A percentile compares a stretch with the other conserved stretches of the same genome.
Conservation (phyloP, 2,113 vertebrate species). For the Tragelaphus strepsiceros region DNA sequence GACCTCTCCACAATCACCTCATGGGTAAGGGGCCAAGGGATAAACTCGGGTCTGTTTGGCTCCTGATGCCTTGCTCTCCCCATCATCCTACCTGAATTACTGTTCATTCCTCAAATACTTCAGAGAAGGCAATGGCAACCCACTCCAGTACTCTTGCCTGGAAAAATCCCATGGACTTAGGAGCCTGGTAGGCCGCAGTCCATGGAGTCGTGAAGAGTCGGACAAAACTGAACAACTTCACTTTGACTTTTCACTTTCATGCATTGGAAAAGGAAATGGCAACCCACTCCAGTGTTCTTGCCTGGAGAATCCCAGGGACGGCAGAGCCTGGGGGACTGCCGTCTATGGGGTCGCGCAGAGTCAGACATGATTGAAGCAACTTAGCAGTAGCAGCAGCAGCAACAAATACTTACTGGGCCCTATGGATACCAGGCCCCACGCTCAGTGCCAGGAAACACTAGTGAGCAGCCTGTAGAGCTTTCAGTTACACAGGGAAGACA, state of each 20-base stretch:
- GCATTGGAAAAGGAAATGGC: no score
- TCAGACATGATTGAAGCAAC: fast-evolving
- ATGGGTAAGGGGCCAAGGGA: not conserved
- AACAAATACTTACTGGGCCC: not conserved
- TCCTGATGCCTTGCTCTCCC: not conserved
- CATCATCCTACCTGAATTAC: not conserved
- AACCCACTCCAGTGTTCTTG: no score
- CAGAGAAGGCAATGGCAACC: no score
- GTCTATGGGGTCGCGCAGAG: no score
- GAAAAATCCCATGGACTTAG: no score
- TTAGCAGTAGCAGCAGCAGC: no score
- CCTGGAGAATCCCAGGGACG: no score
- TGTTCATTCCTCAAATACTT: not conserved
- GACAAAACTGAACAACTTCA: fast-evolving
- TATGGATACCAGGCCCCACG: not conserved
- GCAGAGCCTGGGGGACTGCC: no score
- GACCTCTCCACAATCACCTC: not conserved
- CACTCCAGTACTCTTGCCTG: no score
- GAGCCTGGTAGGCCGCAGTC: no score
- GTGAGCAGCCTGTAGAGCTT: not conserved
- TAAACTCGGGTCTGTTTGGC: not conserved
- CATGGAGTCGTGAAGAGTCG: fast-evolving
- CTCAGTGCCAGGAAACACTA: not conserved
- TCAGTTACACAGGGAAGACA: not conserved
- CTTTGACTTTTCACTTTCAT: no score